phyloP scores from a whole-genome alignment of 2,797 vertebrate species.

The Xenentodon cancila region DNA sequence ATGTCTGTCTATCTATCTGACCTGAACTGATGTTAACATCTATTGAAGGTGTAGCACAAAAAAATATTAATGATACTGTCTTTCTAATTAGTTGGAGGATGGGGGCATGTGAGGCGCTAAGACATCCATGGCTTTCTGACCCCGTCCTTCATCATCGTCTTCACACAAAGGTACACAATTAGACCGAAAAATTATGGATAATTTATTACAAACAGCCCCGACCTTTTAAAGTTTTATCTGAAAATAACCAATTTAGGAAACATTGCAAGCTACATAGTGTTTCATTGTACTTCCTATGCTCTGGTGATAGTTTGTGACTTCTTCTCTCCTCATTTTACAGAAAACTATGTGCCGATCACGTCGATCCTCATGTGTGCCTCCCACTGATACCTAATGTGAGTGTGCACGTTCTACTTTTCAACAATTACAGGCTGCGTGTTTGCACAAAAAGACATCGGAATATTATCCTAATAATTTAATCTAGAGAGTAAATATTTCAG shows the following conservation, averaged over 20 bases:
- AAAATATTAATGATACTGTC: constrained; percentile 2
- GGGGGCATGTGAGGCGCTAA: constrained; percentile 91
- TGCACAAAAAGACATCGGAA: background rate
- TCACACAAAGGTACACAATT: constrained; percentile 79
- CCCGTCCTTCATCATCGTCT: constrained; percentile 88
- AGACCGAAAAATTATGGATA: background rate
- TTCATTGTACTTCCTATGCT: background rate
- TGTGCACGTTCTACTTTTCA: background rate
- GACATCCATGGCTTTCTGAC: constrained; percentile 93
- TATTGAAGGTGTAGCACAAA: background rate
- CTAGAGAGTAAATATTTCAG: background rate
- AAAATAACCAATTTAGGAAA: background rate
- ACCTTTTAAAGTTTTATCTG: background rate
- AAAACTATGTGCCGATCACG: constrained; percentile 83
- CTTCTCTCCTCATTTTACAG: constrained; percentile 44
- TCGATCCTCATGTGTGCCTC: constrained; percentile 76
- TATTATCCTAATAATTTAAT: background rate
- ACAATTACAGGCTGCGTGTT: background rate
- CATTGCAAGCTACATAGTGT: background rate
- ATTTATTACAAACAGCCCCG: background rate
- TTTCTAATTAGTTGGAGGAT: constrained; percentile 90
- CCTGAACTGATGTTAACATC: background rate
- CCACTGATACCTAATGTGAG: constrained; percentile 84
- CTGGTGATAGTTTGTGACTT: background rate
- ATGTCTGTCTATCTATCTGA: background rate